phyloP scores from a whole-genome alignment of 2,113 vertebrate species.

The Ceyx cyanopectus region DNA sequence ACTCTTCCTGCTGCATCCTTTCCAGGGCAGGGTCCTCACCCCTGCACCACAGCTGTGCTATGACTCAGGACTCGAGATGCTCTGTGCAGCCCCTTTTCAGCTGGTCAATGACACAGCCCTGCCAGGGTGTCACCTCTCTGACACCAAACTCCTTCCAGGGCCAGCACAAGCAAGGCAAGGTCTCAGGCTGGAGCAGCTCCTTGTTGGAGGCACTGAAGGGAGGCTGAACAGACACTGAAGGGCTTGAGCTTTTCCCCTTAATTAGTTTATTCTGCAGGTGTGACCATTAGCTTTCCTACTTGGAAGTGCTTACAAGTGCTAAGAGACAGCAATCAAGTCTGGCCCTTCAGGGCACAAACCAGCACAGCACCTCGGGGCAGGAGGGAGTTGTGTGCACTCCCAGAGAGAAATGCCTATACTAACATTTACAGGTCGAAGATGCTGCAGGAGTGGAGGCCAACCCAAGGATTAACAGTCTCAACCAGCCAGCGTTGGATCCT shows the following conservation, averaged over 20 bases:
- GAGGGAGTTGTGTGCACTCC: background rate
- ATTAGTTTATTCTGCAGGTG: slow-evolving; percentile 72
- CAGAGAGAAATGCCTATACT: background rate
- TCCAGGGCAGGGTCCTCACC: background rate
- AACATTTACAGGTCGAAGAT: background rate
- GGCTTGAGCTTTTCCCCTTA: slow-evolving; percentile 40
- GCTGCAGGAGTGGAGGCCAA: background rate
- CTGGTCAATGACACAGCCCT: background rate
- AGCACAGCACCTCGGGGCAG: background rate
- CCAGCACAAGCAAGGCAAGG: background rate
- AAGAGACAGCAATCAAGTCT: slow-evolving; percentile 60
- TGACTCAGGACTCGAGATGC: background rate
- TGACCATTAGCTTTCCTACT: slow-evolving; percentile 69
- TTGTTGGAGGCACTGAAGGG: background rate
- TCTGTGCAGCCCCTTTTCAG: background rate
- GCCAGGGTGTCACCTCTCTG: no score
- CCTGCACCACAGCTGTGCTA: background rate
- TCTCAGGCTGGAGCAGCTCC: background rate
- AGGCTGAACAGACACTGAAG: slow-evolving; percentile 11
- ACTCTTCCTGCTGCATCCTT: accelerated
- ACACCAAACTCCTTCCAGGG: background rate
- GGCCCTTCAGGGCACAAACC: slow-evolving; percentile 14
- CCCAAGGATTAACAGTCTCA: background rate
- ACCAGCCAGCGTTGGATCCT: background rate
- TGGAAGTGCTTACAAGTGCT: slow-evolving; percentile 58